Percentiles rank a stretch among this genome's conserved stretches.
Conservation (phyloP, 1,140 invertebrate genomes). For the Trachymyrmex septentrionalis region DNA sequence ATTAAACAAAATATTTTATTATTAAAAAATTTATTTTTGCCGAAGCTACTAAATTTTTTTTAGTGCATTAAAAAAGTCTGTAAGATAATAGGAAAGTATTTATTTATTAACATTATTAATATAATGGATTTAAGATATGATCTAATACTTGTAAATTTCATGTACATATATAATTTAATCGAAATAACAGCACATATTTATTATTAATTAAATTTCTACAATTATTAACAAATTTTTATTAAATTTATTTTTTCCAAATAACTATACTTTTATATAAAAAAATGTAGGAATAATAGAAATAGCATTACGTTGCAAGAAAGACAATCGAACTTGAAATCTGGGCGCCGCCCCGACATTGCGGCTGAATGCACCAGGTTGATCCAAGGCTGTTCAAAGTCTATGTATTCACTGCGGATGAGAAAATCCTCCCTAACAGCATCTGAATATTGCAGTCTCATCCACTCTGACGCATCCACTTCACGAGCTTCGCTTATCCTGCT, state of each 20-base stretch:
- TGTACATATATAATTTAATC: background rate
- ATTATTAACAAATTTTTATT: background rate
- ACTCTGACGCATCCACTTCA: slow-evolving; percentile 63
- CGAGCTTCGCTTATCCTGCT: slow-evolving; percentile 51
- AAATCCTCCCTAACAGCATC: slow-evolving; percentile 71
- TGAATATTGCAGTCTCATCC: slow-evolving; percentile 77
- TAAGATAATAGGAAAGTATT: background rate
- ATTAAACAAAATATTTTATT: too few relatives aligned
- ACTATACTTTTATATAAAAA: background rate
- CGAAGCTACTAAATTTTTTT: too few relatives aligned
- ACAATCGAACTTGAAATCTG: slow-evolving; percentile 56
- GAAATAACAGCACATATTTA: background rate
- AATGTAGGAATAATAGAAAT: background rate
- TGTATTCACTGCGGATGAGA: slow-evolving; percentile 62
- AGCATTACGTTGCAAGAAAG: slow-evolving; percentile 24
- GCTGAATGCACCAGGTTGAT: slow-evolving; percentile 49
- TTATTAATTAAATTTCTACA: background rate
- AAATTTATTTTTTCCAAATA: slow-evolving; percentile 4
- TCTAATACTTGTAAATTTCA: background rate
- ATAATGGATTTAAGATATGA: background rate
- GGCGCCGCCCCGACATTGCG: background rate
- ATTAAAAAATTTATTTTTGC: too few relatives aligned
- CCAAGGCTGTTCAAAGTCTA: slow-evolving; percentile 51
- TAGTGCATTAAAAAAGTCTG: background rate
- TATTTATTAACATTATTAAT: background rate